Evolutionary conservation across 2,888 invertebrate genomes (phyloP).

Genomic region (Orchesella flavescens): DNA sequence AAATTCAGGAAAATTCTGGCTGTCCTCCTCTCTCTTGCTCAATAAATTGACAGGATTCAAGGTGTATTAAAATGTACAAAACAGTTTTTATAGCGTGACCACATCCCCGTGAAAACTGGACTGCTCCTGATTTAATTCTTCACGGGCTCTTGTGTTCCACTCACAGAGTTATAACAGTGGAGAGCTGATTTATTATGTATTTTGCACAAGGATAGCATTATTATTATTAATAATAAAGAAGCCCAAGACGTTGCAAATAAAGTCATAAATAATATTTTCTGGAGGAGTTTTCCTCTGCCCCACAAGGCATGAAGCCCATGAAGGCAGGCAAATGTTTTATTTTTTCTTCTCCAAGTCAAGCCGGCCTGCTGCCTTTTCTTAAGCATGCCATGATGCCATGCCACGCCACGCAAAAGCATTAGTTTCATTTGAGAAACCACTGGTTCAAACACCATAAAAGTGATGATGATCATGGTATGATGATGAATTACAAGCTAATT

Average conservation of each 20-base stretch:
- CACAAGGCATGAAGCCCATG: neutral
- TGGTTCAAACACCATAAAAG: conserved; percentile 12
- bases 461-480: conserved; percentile 31
- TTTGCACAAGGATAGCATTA: no score
- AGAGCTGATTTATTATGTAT: no score
- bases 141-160: no score
- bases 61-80: conserved; percentile 29
- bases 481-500: conserved; percentile 13
- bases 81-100: no score
- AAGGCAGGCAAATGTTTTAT: neutral
- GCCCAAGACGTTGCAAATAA: conserved; percentile 47
- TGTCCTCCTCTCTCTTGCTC: neutral
- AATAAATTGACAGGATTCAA: conserved; percentile 53
- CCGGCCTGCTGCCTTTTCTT: no score
- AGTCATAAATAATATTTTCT: conserved; percentile 62
- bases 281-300: conserved; percentile 4
- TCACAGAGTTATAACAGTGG: no score
- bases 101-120: no score
- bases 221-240: no score
- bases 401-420: neutral
- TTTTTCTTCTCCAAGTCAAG: no score
- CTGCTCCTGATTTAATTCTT: no score
- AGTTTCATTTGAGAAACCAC: no score
- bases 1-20: neutral
- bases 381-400: neutral